These are phyloP conservation scores for Calameuta idolon DNA, from an alignment of 2,888 invertebrate genomes.

Conservation along the genomic window DNA sequence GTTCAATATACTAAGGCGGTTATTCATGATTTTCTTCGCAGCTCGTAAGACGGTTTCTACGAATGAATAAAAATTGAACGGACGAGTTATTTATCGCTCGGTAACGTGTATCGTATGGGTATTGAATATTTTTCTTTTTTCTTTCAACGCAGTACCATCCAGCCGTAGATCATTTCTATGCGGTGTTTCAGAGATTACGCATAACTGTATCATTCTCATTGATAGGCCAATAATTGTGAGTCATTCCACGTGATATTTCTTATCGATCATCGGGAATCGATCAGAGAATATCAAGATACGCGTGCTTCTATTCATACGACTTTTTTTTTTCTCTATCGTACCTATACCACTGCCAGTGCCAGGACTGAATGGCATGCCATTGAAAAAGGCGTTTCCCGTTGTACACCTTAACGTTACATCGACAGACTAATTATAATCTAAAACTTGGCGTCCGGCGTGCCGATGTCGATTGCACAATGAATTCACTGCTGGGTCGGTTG, in stretches of 20 bases:
- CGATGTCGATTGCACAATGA: conserved; percentile 10
- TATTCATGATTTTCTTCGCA: conserved; percentile 8
- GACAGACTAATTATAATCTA: not conserved
- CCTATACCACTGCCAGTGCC: not conserved
- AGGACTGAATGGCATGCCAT: not conserved
- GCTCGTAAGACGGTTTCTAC: not conserved
- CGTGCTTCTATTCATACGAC: not conserved
- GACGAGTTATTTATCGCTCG: conserved; percentile 32
- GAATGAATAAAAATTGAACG: conserved; percentile 10
- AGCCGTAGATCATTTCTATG: not conserved
- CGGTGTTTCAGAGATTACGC: not conserved
- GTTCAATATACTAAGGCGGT: conserved; percentile 2
- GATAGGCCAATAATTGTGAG: not conserved
- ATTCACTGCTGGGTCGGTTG: conserved; percentile 19
- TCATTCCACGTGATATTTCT: not conserved
- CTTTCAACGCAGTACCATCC: not conserved
- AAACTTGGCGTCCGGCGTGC: not conserved
- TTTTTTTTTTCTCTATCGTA: not conserved
- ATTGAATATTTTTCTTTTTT: not conserved
- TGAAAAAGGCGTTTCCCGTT: not conserved
- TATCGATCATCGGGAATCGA: not conserved
- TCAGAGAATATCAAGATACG: not conserved
- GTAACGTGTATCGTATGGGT: not conserved
- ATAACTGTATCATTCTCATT: not conserved
- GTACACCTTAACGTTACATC: not conserved